Evolutionary conservation across 2,797 vertebrate genomes (phyloP).

Genomic region (Garrulus glandarius): DNA sequence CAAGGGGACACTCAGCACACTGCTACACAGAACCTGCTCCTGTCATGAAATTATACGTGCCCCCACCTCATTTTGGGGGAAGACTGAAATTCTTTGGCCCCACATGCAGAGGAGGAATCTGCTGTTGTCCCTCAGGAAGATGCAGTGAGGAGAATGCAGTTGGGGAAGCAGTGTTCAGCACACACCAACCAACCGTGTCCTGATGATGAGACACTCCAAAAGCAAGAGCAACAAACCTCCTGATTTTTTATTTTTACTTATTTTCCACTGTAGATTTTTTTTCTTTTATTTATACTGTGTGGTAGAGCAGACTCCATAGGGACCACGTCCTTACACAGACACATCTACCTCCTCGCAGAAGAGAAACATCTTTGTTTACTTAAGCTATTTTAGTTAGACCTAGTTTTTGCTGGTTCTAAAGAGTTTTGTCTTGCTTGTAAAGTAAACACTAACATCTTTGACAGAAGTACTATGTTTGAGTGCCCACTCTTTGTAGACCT

Average conservation of each 20-base stretch:
- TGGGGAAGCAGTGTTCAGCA: background rate
- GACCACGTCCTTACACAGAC: conserved; percentile 14
- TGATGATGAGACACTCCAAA: background rate
- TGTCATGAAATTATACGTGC: accelerated
- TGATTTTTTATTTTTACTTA: background rate
- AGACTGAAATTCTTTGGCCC: background rate
- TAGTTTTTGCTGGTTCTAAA: conserved; percentile 16
- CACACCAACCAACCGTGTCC: background rate
- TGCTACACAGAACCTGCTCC: background rate
- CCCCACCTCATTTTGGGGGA: background rate
- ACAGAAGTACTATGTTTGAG: background rate
- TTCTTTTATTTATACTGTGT: background rate
- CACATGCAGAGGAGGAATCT: background rate
- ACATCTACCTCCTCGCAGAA: conserved; percentile 10
- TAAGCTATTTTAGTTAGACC: conserved; percentile 33
- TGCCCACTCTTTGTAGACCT: background rate
- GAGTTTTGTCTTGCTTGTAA: background rate
- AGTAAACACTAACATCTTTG: background rate
- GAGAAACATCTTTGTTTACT: conserved; percentile 41
- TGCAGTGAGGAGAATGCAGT: background rate
- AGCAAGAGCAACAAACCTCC: background rate
- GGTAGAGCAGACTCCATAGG: background rate
- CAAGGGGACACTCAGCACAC: background rate
- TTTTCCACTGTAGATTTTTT: background rate
- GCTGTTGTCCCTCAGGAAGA: background rate